Base-by-base conservation (phyloP, 2,113 vertebrate genomes). In the Syngnathus scovelli region DNA sequence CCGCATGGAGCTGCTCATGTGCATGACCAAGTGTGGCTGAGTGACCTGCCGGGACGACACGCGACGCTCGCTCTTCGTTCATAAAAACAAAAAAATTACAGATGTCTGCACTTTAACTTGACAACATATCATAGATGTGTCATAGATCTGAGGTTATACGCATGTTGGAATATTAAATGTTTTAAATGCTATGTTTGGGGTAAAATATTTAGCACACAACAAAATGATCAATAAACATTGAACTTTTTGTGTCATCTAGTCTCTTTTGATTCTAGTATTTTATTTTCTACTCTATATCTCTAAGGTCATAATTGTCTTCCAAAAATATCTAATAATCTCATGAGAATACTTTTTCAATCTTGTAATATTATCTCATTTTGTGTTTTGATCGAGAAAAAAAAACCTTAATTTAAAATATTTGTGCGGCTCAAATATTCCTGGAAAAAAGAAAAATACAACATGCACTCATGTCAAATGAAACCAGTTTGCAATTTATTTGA, bases 1-100 rank as follows among this genome's bases (percentile, higher is more conserved):
- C 69, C 91, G 96, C 74, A 92, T 98, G 93, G 97, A 99, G 88
- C 91, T 99, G 70, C 92, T 98, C 15, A 93, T 98, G 87, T 99
- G 96, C 82, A 91, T 93, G 90, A 92, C 88, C 85, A 99, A 93
- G 87, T 99, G 96, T 23, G 68, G 74, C 85, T 95, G 82, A 92
- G 59, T 60, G 21, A 52, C 2, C 49, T 19, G 48, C 48, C 48
- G 0, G 5, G 41, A 11, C 12, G 23, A 43, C n/a, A 39, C 4
- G 39, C 60, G 16, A 39, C 23, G 3, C 10, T 15, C 12, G 12
- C 23, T 19, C 48, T 52, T 52, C 49, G 8, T 10, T 11, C 9
- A n/a, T n/a, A 9, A 13, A 58, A 36, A 18, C 2, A 36, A 58
- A 3, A 33, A 19, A 9, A n/a, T 21, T 21, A 21, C 19, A 52